Conservation (phyloP, 2,113 vertebrate species). For the Panthera leo region DNA sequence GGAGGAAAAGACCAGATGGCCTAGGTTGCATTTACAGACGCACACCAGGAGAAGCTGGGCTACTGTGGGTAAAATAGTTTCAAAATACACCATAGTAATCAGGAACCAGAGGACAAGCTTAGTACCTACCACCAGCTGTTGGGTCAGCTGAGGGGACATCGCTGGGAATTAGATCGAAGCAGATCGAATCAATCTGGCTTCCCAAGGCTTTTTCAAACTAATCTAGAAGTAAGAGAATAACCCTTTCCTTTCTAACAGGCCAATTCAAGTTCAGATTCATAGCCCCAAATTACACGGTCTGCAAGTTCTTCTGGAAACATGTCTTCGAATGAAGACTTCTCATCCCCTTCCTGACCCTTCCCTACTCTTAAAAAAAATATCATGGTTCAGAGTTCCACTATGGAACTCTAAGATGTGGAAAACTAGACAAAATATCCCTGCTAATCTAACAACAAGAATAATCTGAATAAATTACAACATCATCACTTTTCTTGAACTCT, state of each 20-base stretch:
- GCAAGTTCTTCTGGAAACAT: not conserved
- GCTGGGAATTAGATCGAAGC: not conserved
- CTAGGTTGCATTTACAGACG: not conserved
- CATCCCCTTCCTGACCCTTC: not conserved
- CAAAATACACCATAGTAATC: not conserved
- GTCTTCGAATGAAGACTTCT: not conserved
- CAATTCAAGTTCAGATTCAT: not conserved
- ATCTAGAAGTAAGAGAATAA: not conserved
- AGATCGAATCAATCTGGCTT: not conserved
- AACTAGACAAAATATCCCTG: not conserved
- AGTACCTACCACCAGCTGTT: not conserved
- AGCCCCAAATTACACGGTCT: not conserved
- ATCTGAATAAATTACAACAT: not conserved
- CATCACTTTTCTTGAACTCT: not conserved
- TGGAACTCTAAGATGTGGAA: not conserved
- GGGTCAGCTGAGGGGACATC: not conserved
- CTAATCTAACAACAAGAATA: not conserved
- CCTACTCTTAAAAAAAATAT: not conserved
- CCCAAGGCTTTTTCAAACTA: not conserved
- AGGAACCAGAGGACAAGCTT: not conserved
- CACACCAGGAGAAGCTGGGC: not conserved
- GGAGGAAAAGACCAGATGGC: conserved; percentile 44
- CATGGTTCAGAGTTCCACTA: not conserved
- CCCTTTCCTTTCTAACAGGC: not conserved
- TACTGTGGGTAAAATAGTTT: not conserved